Base-by-base conservation (phyloP, 2,797 vertebrate genomes). In the Falco cherrug region DNA sequence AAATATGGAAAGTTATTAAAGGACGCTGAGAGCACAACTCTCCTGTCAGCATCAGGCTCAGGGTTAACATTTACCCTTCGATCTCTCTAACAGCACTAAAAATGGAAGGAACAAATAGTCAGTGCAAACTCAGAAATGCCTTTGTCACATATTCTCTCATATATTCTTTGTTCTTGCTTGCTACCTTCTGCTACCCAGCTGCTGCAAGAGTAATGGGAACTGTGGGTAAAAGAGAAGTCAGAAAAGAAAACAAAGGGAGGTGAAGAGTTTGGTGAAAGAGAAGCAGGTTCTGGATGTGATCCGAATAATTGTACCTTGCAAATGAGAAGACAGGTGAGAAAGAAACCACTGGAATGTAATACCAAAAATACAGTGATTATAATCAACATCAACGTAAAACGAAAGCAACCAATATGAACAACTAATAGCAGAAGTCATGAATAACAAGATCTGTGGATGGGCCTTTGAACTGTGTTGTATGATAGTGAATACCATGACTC, bases 1-100 rank as follows among this genome's bases (percentile, higher is more conserved):
- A 11, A 75, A 70, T 60, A 73, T 7, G 68, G 87, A 47, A 91
- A 88, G 90, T 94, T 91, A 93, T 75, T 90, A 82, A 78, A 86
- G 87, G 75, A 91, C 69, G 65, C 43, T 59, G 33, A 88, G 70
- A 76, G 65, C 65, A 95, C 89, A 85, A 81, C 51, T 89, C 16
- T 76, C 51, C 35, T 6, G 4, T 68, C 84, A 94, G 60, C 77
- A 75, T 89, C 64, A 71, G 35, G 71, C 64, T 10, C n/a, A 85
- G 65, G 47, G 47, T 86, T 89, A 87, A 89, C 12, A 1, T 61
- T 53, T 82, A 78, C 51, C 56, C 79, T 96, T 79, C 69, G 76
- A 88, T 92, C 79, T 93, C 73, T 53, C 37, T 26, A 87, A 81
- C 74, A 74, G 53, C 10, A 21, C 47, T n/a, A 31, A 25, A 96